Percentiles rank a stretch among this genome's conserved stretches.
These are phyloP conservation scores for Conger conger DNA, from an alignment of 2,113 vertebrate species.

Conservation along the genomic window DNA sequence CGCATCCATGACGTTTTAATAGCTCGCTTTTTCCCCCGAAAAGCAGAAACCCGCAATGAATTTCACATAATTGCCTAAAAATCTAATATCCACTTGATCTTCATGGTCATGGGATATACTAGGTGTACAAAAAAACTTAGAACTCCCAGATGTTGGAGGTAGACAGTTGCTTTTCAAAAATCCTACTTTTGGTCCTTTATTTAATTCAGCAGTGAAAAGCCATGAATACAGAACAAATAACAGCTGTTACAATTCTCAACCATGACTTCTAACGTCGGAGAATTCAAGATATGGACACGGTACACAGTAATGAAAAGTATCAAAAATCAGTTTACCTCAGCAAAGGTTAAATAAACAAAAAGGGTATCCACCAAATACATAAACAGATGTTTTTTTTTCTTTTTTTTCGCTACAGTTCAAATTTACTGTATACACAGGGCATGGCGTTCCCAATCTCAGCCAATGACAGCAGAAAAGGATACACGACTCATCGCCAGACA, in stretches of 20 bases:
- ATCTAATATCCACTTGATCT: constrained; percentile 84
- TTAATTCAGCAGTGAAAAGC: constrained; percentile 99
- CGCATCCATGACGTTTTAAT: constrained; percentile 90
- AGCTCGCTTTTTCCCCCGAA: constrained; percentile 73
- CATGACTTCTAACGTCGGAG: constrained; percentile 99
- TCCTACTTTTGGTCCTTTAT: constrained; percentile 99
- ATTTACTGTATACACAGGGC: constrained; percentile 99
- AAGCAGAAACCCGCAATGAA: constrained; percentile 76
- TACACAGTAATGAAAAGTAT: constrained; percentile 99
- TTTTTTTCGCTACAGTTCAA: constrained; percentile 94
- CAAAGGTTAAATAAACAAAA: constrained; percentile 86
- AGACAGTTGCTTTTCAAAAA: constrained; percentile 98
- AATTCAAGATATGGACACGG: constrained; percentile 99
- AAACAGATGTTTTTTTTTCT: constrained; percentile 83
- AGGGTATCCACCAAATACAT: constrained; percentile 98
- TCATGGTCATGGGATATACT: constrained; percentile 69
- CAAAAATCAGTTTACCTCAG: constrained; percentile 93
- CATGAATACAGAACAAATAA: constrained; percentile 99
- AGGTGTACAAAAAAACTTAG: constrained; percentile 80
- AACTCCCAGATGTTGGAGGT: constrained; percentile 95
- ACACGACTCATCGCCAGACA: constrained; percentile 99
- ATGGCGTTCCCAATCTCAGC: constrained; percentile 93
- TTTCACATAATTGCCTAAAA: constrained; percentile 79
- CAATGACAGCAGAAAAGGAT: constrained; percentile 98
- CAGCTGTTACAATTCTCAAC: constrained; percentile 99